phyloP scores from a whole-genome alignment of 2,888 invertebrate species.

The Noctua janthe region DNA sequence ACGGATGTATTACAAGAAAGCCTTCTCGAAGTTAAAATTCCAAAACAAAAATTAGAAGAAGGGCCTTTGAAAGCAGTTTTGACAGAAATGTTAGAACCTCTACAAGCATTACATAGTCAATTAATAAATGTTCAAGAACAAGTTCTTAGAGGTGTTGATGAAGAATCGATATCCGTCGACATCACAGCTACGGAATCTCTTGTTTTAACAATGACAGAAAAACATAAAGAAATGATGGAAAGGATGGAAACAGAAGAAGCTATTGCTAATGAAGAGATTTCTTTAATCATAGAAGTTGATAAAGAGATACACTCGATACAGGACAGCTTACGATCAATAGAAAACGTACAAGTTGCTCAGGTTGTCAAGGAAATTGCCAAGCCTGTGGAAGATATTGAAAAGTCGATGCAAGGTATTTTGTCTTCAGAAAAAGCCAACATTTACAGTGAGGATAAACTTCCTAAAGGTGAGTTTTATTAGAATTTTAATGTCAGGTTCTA shows the following conservation, averaged over 20 bases:
- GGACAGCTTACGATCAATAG: constrained; percentile 79
- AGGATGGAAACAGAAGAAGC: constrained; percentile 73
- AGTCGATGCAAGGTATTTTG: constrained; percentile 74
- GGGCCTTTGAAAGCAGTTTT: constrained; percentile 73
- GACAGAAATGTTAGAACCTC: constrained; percentile 79
- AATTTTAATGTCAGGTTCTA: background rate
- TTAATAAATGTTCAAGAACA: constrained; percentile 80
- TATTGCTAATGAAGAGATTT: constrained; percentile 75
- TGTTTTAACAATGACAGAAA: constrained; percentile 80
- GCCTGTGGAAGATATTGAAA: constrained; percentile 79
- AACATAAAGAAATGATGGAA: constrained; percentile 81
- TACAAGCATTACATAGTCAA: constrained; percentile 80
- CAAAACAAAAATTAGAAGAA: constrained; percentile 69
- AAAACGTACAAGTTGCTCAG: constrained; percentile 70
- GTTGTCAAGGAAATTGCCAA: constrained; percentile 74
- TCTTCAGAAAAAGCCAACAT: constrained; percentile 65
- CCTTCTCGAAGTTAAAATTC: constrained; percentile 59
- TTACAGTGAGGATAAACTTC: constrained; percentile 64
- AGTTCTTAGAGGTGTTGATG: constrained; percentile 75
- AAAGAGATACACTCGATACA: constrained; percentile 81
- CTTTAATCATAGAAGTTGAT: constrained; percentile 79
- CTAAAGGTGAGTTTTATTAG: constrained; percentile 75
- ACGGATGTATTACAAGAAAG: constrained; percentile 75
- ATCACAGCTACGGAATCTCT: constrained; percentile 81
- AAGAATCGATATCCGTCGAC: constrained; percentile 78